Evolutionary conservation across 2,888 invertebrate species (phyloP).

Genomic region (Drosophila incognita): DNA sequence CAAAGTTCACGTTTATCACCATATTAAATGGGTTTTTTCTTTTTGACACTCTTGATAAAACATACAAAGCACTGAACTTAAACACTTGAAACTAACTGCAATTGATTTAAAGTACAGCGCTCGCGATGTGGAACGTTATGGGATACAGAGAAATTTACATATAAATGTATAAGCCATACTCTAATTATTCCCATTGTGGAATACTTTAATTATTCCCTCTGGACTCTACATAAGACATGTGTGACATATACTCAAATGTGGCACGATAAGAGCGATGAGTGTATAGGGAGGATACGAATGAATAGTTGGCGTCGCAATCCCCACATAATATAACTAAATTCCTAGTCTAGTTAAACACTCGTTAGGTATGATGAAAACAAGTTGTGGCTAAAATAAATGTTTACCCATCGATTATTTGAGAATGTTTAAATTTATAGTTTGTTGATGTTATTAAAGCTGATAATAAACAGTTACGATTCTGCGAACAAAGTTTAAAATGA

Average conservation of each 20-base stretch:
- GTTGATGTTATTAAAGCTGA: conserved; percentile 4
- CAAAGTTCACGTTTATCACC: conserved; percentile 46
- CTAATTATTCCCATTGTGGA: neutral
- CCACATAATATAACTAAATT: conserved; percentile 33
- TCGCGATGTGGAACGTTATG: neutral
- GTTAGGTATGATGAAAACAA: neutral
- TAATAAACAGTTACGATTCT: conserved; percentile 9
- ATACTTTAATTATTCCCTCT: neutral
- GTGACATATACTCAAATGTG: conserved; percentile 2
- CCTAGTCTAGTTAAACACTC: neutral
- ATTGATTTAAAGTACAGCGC: neutral
- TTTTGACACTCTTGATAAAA: conserved; percentile 17
- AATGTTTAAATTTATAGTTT: conserved; percentile 22
- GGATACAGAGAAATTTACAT: neutral
- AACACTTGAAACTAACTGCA: neutral
- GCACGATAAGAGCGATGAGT: conserved; percentile 41
- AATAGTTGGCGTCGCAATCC: conserved; percentile 12
- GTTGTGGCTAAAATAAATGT: conserved; percentile 5
- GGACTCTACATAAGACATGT: neutral
- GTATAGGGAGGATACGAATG: neutral
- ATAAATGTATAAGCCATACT: neutral
- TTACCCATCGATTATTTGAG: neutral
- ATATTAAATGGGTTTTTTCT: neutral
- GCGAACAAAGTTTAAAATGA: conserved; percentile 10
- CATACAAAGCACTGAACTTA: neutral